Evolutionary conservation across 2,888 invertebrate genomes (phyloP).

Genomic region (Sthenelais limicola): DNA sequence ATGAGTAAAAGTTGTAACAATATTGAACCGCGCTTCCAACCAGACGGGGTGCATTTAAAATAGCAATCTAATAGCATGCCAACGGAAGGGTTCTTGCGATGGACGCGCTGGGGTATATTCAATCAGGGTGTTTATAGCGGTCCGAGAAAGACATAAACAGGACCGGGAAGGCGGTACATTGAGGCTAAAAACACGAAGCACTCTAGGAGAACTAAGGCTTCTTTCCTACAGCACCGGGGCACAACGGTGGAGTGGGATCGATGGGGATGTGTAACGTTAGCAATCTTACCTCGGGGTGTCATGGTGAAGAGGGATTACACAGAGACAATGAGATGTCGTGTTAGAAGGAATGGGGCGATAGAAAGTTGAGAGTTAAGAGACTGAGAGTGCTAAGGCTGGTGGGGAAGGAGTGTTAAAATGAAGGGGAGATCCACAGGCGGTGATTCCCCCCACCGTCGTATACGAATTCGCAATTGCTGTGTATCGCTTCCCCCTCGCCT

Average conservation of each 20-base stretch:
- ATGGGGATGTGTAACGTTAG: background rate
- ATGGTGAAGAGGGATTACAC: too few species aligned
- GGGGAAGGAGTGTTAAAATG: background rate
- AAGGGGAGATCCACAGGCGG: too few species aligned
- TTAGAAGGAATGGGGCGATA: background rate
- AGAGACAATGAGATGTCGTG: background rate
- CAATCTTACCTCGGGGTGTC: too few species aligned
- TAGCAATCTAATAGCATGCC: constrained; percentile 32
- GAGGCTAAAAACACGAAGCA: too few species aligned
- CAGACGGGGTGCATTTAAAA: constrained; percentile 9
- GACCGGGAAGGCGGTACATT: too few species aligned
- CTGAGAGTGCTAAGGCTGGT: background rate
- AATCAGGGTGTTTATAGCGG: constrained; percentile 34
- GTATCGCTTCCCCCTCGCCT: too few species aligned
- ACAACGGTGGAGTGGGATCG: background rate
- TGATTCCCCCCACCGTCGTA: too few species aligned
- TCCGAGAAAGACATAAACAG: too few species aligned
- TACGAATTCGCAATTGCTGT: too few species aligned
- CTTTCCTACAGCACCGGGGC: background rate
- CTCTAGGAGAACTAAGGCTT: too few species aligned
- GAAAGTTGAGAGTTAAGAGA: background rate
- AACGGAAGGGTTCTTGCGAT: constrained; percentile 14
- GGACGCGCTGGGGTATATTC: constrained; percentile 24
- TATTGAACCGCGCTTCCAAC: too few species aligned
- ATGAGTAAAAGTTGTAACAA: too few species aligned